A percentile compares a stretch with the other conserved stretches of the same genome.
These are phyloP conservation scores for Fregata magnificens DNA, from an alignment of 2,113 vertebrate genomes.

Conservation along the genomic window DNA sequence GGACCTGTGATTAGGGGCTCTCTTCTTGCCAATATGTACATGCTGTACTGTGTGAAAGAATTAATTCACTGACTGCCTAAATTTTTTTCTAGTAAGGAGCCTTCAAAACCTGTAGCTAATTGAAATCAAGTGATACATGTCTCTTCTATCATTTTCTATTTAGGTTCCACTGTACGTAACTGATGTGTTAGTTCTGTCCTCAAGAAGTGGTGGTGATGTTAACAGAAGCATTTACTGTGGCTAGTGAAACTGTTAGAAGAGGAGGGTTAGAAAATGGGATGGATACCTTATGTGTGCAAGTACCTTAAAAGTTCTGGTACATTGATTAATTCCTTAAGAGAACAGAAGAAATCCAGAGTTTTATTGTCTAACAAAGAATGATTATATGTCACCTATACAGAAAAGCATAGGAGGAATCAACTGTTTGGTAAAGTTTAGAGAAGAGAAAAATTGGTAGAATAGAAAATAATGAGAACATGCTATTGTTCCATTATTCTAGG, in stretches of 20 bases:
- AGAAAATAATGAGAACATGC: neutral
- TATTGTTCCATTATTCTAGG: neutral
- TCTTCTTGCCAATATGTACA: neutral
- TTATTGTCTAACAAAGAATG: neutral
- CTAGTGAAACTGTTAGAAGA: neutral
- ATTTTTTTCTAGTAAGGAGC: neutral
- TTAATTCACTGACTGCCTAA: conserved; percentile 12
- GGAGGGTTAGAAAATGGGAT: neutral
- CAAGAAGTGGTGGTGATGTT: neutral
- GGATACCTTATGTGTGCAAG: neutral
- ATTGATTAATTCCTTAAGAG: neutral
- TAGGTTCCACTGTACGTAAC: neutral
- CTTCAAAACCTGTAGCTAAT: conserved; percentile 1
- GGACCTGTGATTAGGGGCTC: neutral
- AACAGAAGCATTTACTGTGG: neutral
- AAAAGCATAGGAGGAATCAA: neutral
- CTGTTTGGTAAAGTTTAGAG: neutral
- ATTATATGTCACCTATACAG: neutral
- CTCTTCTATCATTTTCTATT: neutral
- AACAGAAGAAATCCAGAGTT: neutral
- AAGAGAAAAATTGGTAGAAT: neutral
- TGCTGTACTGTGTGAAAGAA: conserved; percentile 14
- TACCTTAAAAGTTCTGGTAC: neutral
- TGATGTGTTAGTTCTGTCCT: neutral
- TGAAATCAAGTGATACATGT: neutral